Evolutionary conservation across 2,888 invertebrate genomes (phyloP).

Genomic region (Cantharis rustica): DNA sequence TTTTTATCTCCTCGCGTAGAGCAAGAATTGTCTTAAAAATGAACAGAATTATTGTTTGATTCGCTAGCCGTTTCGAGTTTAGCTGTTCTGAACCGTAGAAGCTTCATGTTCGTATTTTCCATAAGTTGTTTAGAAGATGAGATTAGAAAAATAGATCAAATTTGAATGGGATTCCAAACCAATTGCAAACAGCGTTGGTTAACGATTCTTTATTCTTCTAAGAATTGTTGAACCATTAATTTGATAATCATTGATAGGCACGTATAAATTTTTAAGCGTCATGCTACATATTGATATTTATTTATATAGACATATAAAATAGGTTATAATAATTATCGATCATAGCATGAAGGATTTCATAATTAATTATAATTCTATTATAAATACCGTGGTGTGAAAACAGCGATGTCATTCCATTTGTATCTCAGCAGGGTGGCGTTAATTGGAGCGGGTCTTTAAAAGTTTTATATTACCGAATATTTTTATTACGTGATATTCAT

Average conservation of each 20-base stretch:
- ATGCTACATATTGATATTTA: neutral
- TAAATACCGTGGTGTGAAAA: conserved; percentile 34
- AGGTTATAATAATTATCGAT: conserved; percentile 14
- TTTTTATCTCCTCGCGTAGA: too few relatives aligned
- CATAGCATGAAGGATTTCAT: conserved; percentile 18
- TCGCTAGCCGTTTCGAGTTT: neutral
- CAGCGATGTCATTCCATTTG: conserved; percentile 40
- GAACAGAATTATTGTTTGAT: neutral
- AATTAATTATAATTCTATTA: conserved; percentile 39
- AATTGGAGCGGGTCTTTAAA: conserved; percentile 26
- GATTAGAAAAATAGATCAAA: neutral
- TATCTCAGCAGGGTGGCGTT: conserved; percentile 35
- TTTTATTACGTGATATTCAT: neutral
- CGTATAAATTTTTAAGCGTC: neutral
- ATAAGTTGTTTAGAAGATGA: neutral
- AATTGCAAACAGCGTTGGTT: neutral
- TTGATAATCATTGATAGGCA: neutral
- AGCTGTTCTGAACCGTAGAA: neutral
- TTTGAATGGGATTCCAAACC: neutral
- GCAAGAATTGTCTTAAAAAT: neutral
- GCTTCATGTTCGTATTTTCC: neutral
- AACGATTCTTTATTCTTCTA: neutral
- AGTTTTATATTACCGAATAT: conserved; percentile 11
- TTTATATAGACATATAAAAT: neutral
- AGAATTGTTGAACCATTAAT: neutral